Evolutionary conservation across 2,888 invertebrate species (phyloP).

Genomic region (Drosophila mimica): DNA sequence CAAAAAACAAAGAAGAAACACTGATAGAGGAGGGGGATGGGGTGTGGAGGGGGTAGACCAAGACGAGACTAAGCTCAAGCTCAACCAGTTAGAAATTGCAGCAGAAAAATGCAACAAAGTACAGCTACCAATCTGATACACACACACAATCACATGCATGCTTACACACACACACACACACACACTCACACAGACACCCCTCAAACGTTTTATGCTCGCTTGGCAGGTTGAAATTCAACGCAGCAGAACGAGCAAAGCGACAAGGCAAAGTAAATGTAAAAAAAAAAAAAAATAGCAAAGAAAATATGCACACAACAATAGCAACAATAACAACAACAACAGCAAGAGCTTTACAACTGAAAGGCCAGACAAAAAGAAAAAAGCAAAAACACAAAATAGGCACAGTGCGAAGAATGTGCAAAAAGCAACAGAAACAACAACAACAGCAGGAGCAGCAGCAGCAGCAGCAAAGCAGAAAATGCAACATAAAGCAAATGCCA

Average conservation of each 20-base stretch:
- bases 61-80: conserved; percentile 62
- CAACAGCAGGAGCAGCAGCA: conserved; percentile 8
- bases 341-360: conserved; percentile 32
- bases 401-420: conserved; percentile 66
- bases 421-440: conserved; percentile 23
- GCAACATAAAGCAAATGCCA: conserved; percentile 62
- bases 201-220: conserved; percentile 55
- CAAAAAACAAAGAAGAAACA: conserved; percentile 42
- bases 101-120: conserved; percentile 77
- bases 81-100: conserved; percentile 78
- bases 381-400: conserved; percentile 65
- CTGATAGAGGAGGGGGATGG: not conserved
- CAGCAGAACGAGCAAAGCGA: conserved; percentile 78
- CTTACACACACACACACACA: not conserved
- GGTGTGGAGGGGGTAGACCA: conserved; percentile 31
- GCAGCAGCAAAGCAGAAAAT: conserved; percentile 57
- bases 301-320: conserved; percentile 43
- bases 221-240: conserved; percentile 80
- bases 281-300: conserved; percentile 61
- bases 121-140: conserved; percentile 73
- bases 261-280: conserved; percentile 67
- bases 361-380: conserved; percentile 62
- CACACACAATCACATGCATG: not conserved
- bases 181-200: conserved; percentile 4
- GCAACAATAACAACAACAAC: conserved; percentile 13